Conservation (phyloP, 2,113 vertebrate species). For the Mus pahari region DNA sequence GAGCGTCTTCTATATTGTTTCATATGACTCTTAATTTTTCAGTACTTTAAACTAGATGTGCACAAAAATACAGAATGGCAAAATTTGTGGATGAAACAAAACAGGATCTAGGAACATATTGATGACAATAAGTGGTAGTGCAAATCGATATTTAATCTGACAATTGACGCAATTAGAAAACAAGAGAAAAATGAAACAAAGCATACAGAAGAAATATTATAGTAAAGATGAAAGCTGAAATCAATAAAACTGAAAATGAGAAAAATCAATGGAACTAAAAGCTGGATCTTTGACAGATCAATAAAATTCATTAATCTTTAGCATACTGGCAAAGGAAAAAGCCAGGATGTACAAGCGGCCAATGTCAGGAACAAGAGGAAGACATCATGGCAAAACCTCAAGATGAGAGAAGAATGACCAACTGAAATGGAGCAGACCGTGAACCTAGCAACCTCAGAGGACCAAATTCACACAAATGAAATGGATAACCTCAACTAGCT, state of each 20-base stretch:
- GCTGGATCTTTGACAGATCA: slow-evolving; percentile 13
- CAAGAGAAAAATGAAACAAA: not conserved
- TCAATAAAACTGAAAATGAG: slow-evolving; percentile 30
- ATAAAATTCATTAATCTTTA: slow-evolving; percentile 23
- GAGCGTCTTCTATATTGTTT: not conserved
- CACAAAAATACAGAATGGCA: not conserved
- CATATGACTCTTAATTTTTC: not conserved
- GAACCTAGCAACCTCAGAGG: not conserved
- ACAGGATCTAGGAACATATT: not conserved
- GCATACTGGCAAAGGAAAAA: not conserved
- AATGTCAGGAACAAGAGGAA: not conserved
- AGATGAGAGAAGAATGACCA: not conserved
- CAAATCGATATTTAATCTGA: not conserved
- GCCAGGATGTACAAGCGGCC: not conserved
- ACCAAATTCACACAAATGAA: not conserved
- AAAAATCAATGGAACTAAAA: slow-evolving; percentile 37
- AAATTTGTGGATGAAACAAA: not conserved
- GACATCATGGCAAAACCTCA: not conserved
- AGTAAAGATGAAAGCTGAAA: not conserved
- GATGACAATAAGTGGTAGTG: not conserved
- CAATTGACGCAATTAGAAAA: not conserved
- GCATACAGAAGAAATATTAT: slow-evolving; percentile 30
- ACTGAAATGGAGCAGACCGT: not conserved
- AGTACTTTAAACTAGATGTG: not conserved
- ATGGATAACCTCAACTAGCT: not conserved